phyloP scores from a whole-genome alignment of 2,888 invertebrate species.

The Limnephilus auricula region DNA sequence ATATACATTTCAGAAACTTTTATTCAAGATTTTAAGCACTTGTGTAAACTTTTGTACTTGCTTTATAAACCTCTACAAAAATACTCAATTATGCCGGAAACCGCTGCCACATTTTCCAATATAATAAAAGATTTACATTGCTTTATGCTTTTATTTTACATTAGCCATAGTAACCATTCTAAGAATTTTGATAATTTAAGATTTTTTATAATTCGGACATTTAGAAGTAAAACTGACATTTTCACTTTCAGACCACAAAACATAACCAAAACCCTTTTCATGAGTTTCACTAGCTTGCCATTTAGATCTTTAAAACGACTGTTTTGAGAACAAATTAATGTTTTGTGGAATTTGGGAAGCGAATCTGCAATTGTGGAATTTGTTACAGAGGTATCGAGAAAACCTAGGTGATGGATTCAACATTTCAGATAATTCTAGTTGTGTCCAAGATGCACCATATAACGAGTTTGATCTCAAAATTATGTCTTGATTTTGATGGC shows the following conservation, averaged over 20 bases:
- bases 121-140: conserved; percentile 47
- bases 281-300: not conserved
- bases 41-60: not conserved
- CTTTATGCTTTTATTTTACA: conserved; percentile 37
- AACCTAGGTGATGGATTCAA: not conserved
- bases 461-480: not conserved
- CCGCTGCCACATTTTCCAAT: conserved; percentile 43
- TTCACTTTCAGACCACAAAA: conserved; percentile 21
- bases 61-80: not conserved
- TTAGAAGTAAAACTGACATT: not conserved
- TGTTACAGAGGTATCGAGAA: not conserved
- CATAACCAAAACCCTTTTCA: not conserved
- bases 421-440: not conserved
- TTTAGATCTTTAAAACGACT: not conserved
- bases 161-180: conserved; percentile 42
- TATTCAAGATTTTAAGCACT: not conserved
- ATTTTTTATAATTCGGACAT: conserved; percentile 5
- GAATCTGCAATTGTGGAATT: not conserved
- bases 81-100: conserved; percentile 11
- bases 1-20: conserved; percentile 1
- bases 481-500: not conserved
- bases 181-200: conserved; percentile 28
- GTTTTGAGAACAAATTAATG: not conserved
- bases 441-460: not conserved
- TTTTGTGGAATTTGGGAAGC: not conserved